Conservation (phyloP, 2,113 vertebrate genomes). For the Pipra filicauda region DNA sequence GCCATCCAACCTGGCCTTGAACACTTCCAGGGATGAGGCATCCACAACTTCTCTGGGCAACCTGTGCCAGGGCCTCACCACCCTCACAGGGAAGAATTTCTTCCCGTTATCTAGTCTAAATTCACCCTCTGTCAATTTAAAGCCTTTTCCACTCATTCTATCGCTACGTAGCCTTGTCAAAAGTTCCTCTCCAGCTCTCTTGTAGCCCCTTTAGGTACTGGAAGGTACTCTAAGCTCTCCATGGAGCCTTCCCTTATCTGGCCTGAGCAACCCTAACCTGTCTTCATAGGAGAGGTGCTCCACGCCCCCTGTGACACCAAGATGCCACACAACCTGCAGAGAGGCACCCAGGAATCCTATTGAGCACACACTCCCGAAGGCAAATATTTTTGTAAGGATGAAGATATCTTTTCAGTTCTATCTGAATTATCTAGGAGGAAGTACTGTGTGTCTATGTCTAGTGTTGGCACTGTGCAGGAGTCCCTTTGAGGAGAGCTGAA, state of each 20-base stretch:
- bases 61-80: neutral
- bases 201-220: neutral
- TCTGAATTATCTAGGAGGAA: neutral
- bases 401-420: neutral
- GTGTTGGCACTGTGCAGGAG: neutral
- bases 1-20: neutral
- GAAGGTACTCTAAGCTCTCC: neutral
- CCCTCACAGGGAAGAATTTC: neutral
- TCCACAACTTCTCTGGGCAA: no score
- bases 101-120: neutral
- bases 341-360: fast-evolving
- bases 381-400: neutral
- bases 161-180: neutral
- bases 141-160: neutral
- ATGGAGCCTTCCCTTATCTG: neutral
- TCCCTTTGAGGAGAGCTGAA: neutral
- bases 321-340: neutral
- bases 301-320: neutral
- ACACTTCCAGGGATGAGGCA: neutral
- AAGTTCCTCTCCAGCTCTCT: neutral
- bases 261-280: neutral
- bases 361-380: neutral
- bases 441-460: fast-evolving
- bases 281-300: neutral
- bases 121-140: neutral